phyloP scores from a whole-genome alignment of 2,797 vertebrate species.

The Sylvilagus floridanus region DNA sequence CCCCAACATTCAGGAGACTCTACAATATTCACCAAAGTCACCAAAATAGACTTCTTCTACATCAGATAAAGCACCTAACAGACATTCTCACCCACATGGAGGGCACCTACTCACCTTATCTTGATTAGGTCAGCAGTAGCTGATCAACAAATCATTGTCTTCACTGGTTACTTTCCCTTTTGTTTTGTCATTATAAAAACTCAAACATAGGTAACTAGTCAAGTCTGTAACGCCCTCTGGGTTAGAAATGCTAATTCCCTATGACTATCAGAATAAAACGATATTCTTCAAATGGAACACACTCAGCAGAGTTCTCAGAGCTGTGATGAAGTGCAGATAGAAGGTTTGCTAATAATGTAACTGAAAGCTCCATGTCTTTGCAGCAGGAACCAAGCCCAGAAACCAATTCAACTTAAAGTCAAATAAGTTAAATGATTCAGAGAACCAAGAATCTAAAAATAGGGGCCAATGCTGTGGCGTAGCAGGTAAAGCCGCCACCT shows the following conservation, averaged over 20 bases:
- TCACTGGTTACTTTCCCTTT: conserved; percentile 32
- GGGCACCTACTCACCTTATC: conserved; percentile 17
- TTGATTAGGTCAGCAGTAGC: conserved; percentile 43
- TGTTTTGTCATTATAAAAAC: conserved; percentile 61
- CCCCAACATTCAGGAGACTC: background rate
- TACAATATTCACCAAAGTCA: conserved; percentile 38
- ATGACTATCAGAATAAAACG: conserved; percentile 61
- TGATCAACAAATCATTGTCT: background rate
- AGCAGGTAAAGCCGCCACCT: too few species aligned
- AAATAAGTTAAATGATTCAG: conserved; percentile 34
- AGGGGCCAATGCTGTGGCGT: too few species aligned
- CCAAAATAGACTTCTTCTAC: conserved; percentile 13
- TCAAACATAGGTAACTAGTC: conserved; percentile 46
- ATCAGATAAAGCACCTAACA: conserved; percentile 34
- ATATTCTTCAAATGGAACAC: conserved; percentile 54
- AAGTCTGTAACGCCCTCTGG: background rate
- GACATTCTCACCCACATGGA: conserved; percentile 31
- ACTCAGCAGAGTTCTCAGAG: conserved; percentile 26
- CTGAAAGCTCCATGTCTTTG: background rate
- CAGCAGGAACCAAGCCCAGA: background rate
- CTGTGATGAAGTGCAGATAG: background rate
- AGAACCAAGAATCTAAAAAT: conserved; percentile 21
- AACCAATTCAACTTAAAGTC: background rate
- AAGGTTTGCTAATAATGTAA: background rate
- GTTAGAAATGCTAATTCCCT: conserved; percentile 55